Evolutionary conservation across 2,888 invertebrate genomes (phyloP).

Genomic region (Morpho achilles): DNA sequence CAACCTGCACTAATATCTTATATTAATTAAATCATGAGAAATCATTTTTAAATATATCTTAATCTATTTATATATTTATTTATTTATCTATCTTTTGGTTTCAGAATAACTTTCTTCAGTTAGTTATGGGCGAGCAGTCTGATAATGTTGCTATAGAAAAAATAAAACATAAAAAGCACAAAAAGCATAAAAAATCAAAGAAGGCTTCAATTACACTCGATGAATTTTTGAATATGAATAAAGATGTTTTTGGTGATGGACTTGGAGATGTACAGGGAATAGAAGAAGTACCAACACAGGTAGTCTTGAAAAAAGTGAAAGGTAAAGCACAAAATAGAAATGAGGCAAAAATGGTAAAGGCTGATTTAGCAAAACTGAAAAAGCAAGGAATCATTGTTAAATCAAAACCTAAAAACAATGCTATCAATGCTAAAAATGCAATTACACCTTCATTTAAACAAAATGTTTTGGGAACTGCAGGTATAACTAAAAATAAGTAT

Average conservation of each 20-base stretch:
- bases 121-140: slow-evolving; percentile 51
- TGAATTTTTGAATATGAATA: slow-evolving; percentile 72
- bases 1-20: neutral
- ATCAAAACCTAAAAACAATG: slow-evolving; percentile 40
- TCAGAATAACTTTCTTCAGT: slow-evolving; percentile 61
- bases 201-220: slow-evolving; percentile 68
- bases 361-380: slow-evolving; percentile 61
- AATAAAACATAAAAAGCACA: slow-evolving; percentile 59
- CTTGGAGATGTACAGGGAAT: slow-evolving; percentile 62
- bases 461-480: slow-evolving; percentile 10
- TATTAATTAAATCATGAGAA: too few relatives aligned
- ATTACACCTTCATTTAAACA: slow-evolving; percentile 6
- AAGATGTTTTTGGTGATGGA: slow-evolving; percentile 71
- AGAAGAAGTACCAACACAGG: slow-evolving; percentile 66
- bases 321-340: slow-evolving; percentile 39
- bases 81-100: slow-evolving; percentile 30
- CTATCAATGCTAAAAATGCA: slow-evolving; percentile 10
- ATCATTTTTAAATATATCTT: too few relatives aligned
- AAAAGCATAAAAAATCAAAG: slow-evolving; percentile 70
- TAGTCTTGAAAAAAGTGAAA: slow-evolving; percentile 57
- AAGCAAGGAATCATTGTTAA: slow-evolving; percentile 64
- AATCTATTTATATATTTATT: too few relatives aligned
- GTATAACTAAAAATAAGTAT: slow-evolving; percentile 15
- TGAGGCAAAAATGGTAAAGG: slow-evolving; percentile 36
- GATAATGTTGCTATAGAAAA: slow-evolving; percentile 38